Evolutionary conservation across 2,113 vertebrate species (phyloP), one percentile per base, ranked within the genome.

Genomic region (Megalops atlanticus): DNA sequence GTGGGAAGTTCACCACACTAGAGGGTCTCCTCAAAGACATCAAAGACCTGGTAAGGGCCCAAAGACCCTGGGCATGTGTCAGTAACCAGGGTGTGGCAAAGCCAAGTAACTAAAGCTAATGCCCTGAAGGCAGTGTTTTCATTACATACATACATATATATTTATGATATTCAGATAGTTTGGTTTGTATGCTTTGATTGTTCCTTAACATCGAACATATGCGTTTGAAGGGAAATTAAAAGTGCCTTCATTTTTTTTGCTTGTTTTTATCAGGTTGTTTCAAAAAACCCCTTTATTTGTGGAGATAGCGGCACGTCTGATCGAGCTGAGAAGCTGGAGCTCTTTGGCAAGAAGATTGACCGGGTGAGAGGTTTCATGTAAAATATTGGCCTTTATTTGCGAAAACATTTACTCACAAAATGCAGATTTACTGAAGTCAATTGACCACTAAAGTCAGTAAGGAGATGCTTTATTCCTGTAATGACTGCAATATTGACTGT

Each of bases 1-100:
- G 96, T 0, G 98, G 98, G 0, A 99, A 99, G 82, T 99, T 99
- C 89, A 99, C 97, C 45, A 99, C 98, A 0, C 82, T 99, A 76
- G 98, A 99, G 84, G 98, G 98, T 35, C 92, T 99, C 36, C 92
- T 99, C 78, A 95, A 92, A 43, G 96, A 99, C 85, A 94, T 99
- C 84, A 91, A 92, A n/a, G 94, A 96, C 0, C 89, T 99, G 92
- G 96, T 97, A 86, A 93, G 82, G 35, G 4, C 14, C 24, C 8
- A 11, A 6, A 58, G 1, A 18, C 2, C 21, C 52, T n/a, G 21
- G 6, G 52, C 3, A 58, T 24, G 21, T 18, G 12, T 18, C 49
- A 16, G 15, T 52, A 52, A 18, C 16, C 16, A 52, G n/a, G n/a
- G n/a, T n/a, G n/a, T n/a, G n/a, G n/a, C n/a, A n/a, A n/a, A n/a